Evolutionary conservation across 2,888 invertebrate species (phyloP), one percentile per base, ranked within the genome.

Genomic region (Mylabris sibirica): DNA sequence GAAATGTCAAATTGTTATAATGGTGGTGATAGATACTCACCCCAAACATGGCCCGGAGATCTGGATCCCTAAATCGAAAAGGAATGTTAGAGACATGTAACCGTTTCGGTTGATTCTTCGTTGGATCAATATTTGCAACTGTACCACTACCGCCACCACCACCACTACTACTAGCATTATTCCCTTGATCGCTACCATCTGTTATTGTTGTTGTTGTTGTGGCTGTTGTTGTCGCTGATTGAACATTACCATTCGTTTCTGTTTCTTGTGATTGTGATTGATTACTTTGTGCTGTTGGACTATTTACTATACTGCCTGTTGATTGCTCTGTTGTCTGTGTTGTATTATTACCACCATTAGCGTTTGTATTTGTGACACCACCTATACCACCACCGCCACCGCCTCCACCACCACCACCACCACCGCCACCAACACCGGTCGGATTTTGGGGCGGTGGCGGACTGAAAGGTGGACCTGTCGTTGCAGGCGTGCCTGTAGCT

Each of bases 71-170:
- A 89, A 98, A 99, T 85, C 99, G 91, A 90, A 99, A 99, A 82
- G 99, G 99, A 89, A 99, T 99, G 90, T 99, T 99, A 84, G 98
- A 98, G 84, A 99, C 98, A 87, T 99, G 99, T 80, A 99, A 91
- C 84, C 99, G 90, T 87, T 99, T 98, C 79, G 95, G 97, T 85
- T 95, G 95, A 81, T 90, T 88, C 86, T 91, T 90, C 77, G 89
- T 85, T 76, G 89, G 85, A 82, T 89, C 89, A 78, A 87, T 87
- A 71, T 85, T 86, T 77, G 78, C 81, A 76, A 83, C 86, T 73
- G 83, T 81, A 68, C 85, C 84, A 66, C 84, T 84, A 68, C 83
- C 82, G 6, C 3, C 30, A 30, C 30, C 30, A 30, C 30, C 30
- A 68, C 85, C 84, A 66, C 84, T 84, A 68, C 17, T 17, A 63